phyloP scores from a whole-genome alignment of 2,797 vertebrate genomes.

The Epinephelus coioides region DNA sequence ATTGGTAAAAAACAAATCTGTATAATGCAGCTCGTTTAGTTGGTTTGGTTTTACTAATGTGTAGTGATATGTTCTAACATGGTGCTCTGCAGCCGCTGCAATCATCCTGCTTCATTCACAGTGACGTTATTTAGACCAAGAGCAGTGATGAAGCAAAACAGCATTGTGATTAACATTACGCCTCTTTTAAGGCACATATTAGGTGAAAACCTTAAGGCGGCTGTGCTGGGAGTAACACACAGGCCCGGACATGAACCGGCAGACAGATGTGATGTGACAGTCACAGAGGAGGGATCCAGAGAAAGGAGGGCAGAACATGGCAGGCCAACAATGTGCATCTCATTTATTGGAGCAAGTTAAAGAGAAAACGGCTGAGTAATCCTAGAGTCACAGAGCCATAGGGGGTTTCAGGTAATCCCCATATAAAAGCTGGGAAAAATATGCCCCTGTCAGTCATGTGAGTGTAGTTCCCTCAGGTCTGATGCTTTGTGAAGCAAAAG shows the following conservation, averaged over 20 bases:
- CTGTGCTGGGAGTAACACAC: constrained; percentile 21
- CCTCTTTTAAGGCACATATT: constrained; percentile 25
- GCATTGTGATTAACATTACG: constrained; percentile 34
- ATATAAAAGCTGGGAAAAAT: constrained; percentile 49
- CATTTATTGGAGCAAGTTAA: constrained; percentile 61
- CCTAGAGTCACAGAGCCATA: constrained; percentile 57
- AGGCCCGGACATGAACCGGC: constrained; percentile 3
- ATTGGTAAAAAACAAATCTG: constrained; percentile 33
- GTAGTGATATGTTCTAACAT: constrained; percentile 12
- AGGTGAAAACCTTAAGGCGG: constrained; percentile 18
- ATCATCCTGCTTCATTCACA: constrained; percentile 21
- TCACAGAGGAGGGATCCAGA: constrained; percentile 26
- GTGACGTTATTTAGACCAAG: constrained; percentile 54
- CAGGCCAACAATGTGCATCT: constrained; percentile 48
- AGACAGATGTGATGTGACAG: constrained; percentile 58
- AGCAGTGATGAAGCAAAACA: constrained; percentile 41
- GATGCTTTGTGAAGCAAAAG: constrained; percentile 47
- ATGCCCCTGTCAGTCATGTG: constrained; percentile 56
- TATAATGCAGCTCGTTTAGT: constrained; percentile 9
- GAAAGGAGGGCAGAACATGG: constrained; percentile 41
- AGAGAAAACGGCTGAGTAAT: constrained; percentile 64
- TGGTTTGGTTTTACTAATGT: too few species aligned
- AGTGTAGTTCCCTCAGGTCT: constrained; percentile 30
- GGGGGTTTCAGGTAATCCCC: constrained; percentile 72
- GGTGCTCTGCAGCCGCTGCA: constrained; percentile 33